Evolutionary conservation across 2,113 vertebrate species (phyloP).

Genomic region (Acinonyx jubatus): DNA sequence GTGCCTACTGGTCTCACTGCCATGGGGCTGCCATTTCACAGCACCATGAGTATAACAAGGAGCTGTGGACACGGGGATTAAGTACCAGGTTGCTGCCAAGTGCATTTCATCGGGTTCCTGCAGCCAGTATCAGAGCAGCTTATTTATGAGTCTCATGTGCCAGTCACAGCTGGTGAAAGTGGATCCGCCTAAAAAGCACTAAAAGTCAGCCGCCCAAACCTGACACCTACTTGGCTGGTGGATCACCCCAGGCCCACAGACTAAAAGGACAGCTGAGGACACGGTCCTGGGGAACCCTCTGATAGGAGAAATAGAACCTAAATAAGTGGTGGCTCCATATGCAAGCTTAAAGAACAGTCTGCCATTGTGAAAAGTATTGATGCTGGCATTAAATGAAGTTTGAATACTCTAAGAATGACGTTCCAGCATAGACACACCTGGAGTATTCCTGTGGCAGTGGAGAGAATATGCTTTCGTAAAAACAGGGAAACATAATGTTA

Average conservation of each 20-base stretch:
- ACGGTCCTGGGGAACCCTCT: background rate
- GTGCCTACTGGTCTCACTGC: background rate
- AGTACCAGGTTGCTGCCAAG: conserved; percentile 4
- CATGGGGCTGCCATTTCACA: background rate
- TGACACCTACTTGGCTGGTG: background rate
- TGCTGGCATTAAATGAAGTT: background rate
- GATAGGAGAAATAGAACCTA: background rate
- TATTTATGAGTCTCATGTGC: background rate
- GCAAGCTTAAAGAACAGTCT: background rate
- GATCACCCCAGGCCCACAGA: background rate
- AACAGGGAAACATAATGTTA: background rate
- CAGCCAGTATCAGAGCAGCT: background rate
- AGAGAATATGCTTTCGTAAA: background rate
- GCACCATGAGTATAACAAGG: background rate
- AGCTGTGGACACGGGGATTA: background rate
- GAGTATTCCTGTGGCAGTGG: background rate
- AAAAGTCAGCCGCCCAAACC: background rate
- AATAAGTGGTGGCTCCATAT: background rate
- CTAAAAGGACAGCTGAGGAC: conserved; percentile 50
- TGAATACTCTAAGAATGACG: background rate
- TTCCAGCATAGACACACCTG: background rate
- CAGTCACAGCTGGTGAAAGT: conserved; percentile 23
- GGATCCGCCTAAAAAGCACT: background rate
- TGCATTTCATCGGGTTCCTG: background rate
- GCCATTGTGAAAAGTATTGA: rapidly evolving